These are phyloP conservation scores for Carapus acus DNA, from an alignment of 2,797 vertebrate genomes.

Conservation along the genomic window DNA sequence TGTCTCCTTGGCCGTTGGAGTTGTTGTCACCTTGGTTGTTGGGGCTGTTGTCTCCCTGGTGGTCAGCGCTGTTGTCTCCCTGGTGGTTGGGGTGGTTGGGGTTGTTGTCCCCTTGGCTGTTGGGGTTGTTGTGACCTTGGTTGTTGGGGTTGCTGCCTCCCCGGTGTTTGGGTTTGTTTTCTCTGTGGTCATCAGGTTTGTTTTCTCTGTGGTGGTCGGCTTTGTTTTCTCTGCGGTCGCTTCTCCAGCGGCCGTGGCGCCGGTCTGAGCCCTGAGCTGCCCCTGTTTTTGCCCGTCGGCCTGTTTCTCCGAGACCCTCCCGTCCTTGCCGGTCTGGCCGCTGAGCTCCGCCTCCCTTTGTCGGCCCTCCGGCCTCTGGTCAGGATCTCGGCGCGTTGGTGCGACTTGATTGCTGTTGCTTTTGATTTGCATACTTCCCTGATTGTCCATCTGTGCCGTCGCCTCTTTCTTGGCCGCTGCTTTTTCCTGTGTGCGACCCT, in stretches of 20 bases:
- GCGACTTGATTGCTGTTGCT: constrained; percentile 29
- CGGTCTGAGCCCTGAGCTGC: constrained; percentile 26
- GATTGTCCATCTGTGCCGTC: constrained; percentile 35
- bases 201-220: no score
- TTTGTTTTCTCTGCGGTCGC: constrained; percentile 27
- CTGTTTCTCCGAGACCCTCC: constrained; percentile 28
- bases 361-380: constrained; percentile 31
- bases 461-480: constrained; percentile 34
- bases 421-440: constrained; percentile 37
- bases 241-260: constrained; percentile 41
- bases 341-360: constrained; percentile 20
- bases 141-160: no score
- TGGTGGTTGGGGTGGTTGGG: no score
- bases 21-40: constrained; percentile 31
- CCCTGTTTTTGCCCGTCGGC: constrained; percentile 38
- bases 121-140: no score
- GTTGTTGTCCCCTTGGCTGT: no score
- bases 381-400: constrained; percentile 25
- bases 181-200: no score
- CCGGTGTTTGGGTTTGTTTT: no score
- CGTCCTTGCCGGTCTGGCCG: constrained; percentile 22
- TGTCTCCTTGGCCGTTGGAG: no score
- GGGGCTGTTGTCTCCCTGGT: no score
- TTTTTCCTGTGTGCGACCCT: constrained; percentile 31
- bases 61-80: no score